Evolutionary conservation across 1,140 invertebrate genomes (phyloP), one percentile per base, ranked within the genome.

Genomic region (Reticulitermes speratus): DNA sequence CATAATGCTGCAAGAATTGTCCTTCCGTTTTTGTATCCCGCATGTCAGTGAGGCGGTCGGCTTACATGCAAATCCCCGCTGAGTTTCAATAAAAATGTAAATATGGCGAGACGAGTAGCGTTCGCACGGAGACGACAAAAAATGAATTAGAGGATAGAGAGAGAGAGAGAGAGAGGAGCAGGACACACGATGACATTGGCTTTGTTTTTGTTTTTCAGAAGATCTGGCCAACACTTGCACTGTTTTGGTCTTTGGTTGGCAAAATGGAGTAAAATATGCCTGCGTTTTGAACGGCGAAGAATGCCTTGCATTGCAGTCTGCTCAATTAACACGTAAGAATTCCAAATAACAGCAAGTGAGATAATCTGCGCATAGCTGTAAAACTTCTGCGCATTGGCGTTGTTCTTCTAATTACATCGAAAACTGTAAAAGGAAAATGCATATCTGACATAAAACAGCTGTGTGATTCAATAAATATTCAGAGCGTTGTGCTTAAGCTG

Each of bases 81-180:
- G 87, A 87, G 87, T 87, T 87, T 87, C 87, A 87, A 87, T 87
- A 87, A 87, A 87, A 87, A 87, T 87, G 87, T 87, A 87, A 87
- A 87, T 87, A 87, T 85, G 84, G 38, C 84, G 30, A 44, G 52
- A 21, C 52, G 52, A 16, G 14, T 21, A 6, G 14, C 52, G 52
- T 55, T 55, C 52, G 9, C 23, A 83, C 16, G n/a, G 84, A 87
- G 83, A 87, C 44, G 86, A 65, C 69, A 87, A 87, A 85, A 83
- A 83, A 45, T 38, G 69, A 44, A 44, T 44, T 44, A 84, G 30
- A 59, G 69, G 84, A 44, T 45, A 48, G 11, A 25, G 83, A 44
- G 38, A 84, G 84, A 44, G 83, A 3, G 11, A 25, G 83, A 44
- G 38, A 84, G 7, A 11, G 82, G 82, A 16, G 21, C 44, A 25